These are phyloP conservation scores for Apaloderma vittatum DNA, from an alignment of 2,113 vertebrate genomes.

Conservation along the genomic window DNA sequence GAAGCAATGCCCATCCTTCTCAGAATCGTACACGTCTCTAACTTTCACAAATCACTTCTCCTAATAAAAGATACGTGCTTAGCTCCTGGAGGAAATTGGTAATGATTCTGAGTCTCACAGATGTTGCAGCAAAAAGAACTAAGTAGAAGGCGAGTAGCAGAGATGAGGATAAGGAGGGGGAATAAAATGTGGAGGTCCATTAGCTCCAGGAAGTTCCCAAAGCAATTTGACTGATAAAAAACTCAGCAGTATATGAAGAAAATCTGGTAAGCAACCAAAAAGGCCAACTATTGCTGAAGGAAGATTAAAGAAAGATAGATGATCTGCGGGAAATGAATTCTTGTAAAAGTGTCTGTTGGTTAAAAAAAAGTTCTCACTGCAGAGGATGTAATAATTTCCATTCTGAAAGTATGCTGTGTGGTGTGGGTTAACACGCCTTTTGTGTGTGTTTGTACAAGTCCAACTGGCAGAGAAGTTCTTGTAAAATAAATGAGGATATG, in stretches of 20 bases:
- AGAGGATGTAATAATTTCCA: not conserved
- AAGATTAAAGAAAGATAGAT: slow-evolving; percentile 5
- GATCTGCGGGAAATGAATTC: not conserved
- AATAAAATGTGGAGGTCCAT: not conserved
- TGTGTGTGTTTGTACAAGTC: not conserved
- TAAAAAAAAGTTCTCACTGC: not conserved
- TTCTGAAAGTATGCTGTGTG: not conserved
- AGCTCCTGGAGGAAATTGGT: not conserved
- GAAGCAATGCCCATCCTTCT: not conserved
- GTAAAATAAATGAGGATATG: not conserved
- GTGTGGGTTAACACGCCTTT: not conserved
- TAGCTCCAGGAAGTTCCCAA: not conserved
- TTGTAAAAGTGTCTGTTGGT: not conserved
- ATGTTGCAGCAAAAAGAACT: not conserved
- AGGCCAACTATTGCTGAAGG: not conserved
- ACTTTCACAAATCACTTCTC: not conserved
- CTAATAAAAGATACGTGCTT: not conserved
- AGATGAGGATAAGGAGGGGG: not conserved
- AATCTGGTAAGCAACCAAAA: not conserved
- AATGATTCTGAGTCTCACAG: not conserved
- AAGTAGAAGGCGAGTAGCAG: not conserved
- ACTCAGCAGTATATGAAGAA: not conserved
- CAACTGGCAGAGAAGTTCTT: not conserved
- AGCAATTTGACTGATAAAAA: not conserved
- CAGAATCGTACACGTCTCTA: not conserved